Base-by-base conservation (phyloP, 2,113 vertebrate genomes). In the Clinocottus analis region DNA sequence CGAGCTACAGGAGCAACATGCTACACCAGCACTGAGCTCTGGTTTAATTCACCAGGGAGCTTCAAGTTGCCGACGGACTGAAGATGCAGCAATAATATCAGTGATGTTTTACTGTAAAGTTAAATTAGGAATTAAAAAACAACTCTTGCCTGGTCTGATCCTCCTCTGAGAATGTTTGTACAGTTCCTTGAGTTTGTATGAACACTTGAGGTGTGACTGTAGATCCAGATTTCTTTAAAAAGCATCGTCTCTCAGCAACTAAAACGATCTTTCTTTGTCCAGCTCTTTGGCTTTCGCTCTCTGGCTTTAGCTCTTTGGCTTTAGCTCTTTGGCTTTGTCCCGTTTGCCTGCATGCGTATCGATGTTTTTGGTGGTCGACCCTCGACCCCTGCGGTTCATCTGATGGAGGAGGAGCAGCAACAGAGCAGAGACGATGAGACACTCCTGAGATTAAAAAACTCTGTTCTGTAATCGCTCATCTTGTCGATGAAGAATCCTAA, bases 401-500 rank as follows among this genome's bases (percentile, higher is more conserved):
- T 89, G 82, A 51, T 75, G 43, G 58, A 93, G 84, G 51, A 91
- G 61, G 23, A 93, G 85, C 69, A 92, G 80, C 85, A 93, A 94
- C 53, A 90, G 11, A 27, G 90, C 85, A 4, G 92, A 92, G 27
- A 91, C 27, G 1, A 93, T 72, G 75, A 92, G 81, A 66, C 55
- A 87, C 84, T 10, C 87, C 93, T 3, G 92, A 87, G 91, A 88
- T 88, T 16, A 93, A 69, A 82, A 94, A 93, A 9, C 87, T 85
- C 1, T n/a, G 72, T 77, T 10, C 88, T 85, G 2, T 93, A 92
- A 74, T 89, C 88, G 17, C 64, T 79, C 89, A 87, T 92, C 77
- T 88, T 86, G 80, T 94, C 93, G 37, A 92, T 93, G 71, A 94
- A 92, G 83, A 89, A 80, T 27, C 89, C 93, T 93, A 33, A 80